These are phyloP conservation scores for Micropterix aruncella DNA, from an alignment of 2,888 invertebrate genomes.

Conservation along the genomic window DNA sequence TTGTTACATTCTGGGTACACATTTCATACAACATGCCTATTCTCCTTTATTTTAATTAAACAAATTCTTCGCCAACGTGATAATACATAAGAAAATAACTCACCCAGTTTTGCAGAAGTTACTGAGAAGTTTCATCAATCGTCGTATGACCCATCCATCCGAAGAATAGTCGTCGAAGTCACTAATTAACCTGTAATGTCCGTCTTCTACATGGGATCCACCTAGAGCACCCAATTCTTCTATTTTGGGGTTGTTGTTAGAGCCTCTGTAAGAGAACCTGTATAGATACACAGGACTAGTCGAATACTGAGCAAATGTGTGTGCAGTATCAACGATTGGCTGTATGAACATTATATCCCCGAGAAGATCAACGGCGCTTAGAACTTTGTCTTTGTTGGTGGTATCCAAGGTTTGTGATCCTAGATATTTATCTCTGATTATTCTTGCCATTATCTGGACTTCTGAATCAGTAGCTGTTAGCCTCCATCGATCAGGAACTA, in stretches of 20 bases:
- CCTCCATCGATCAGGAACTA: neutral
- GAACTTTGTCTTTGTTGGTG: neutral
- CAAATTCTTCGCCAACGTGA: too few species aligned
- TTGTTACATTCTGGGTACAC: too few species aligned
- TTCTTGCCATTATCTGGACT: neutral
- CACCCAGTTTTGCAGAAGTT: neutral
- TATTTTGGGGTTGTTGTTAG: slow-evolving; percentile 24
- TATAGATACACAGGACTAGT: slow-evolving; percentile 10
- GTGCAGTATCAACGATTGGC: neutral
- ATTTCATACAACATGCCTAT: too few species aligned
- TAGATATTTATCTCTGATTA: neutral
- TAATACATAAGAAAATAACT: too few species aligned
- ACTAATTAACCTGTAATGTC: slow-evolving; percentile 23
- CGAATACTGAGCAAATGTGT: neutral
- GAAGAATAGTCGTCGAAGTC: slow-evolving; percentile 19
- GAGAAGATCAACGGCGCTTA: neutral
- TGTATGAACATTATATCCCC: neutral
- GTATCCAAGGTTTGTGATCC: neutral
- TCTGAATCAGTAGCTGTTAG: neutral
- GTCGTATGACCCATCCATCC: slow-evolving; percentile 6
- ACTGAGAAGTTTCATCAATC: neutral
- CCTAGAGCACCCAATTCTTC: slow-evolving; percentile 21
- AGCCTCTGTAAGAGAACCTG: slow-evolving; percentile 23
- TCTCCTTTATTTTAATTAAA: too few species aligned
- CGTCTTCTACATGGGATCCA: slow-evolving; percentile 26